Base-by-base conservation (phyloP, 2,888 invertebrate genomes). In the Hoplodrina ambigua region DNA sequence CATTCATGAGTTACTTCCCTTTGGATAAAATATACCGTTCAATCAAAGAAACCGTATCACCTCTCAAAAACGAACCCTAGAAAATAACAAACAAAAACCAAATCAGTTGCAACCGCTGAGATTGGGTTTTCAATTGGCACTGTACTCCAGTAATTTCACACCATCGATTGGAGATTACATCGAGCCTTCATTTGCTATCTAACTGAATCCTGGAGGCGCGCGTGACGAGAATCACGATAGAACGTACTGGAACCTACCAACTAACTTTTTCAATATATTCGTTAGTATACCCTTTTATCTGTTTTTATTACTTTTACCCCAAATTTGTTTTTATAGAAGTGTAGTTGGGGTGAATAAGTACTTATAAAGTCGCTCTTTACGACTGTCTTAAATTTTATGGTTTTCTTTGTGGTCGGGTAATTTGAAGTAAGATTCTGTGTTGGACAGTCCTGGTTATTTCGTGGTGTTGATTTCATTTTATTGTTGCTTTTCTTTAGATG, bases 341-440 rank as follows among this genome's bases (percentile, higher is more conserved):
- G 79, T 84, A 82, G 81, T 70, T 81, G 76, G 76, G 79, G 74
- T 84, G 87, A 87, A 86, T 87, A 85, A 88, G 87, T 86, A 86
- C 86, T 89, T 89, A 89, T 86, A 85, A 85, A 89, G 85, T 88
- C 85, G 73, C 84, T 81, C 89, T 92, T 92, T 91, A 91, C 78
- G 77, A 76, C 83, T 81, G 84, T 84, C 87, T 90, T 88, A 89
- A 90, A 89, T 90, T 91, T 93, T 89, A 92, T 87, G 84, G 74
- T 83, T 84, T 72, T 80, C 83, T 88, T 88, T 89, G 88, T 88
- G 84, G 86, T 79, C 69, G 75, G 30, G 53, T 69, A 77, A 83
- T 82, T 83, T 83, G 82, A 80, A 88, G 85, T 83, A 80, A 83
- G 72, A 68, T 88, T 87, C 81, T 85, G 82, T 88, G 83, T 83